Evolutionary conservation across 2,888 invertebrate genomes (phyloP).

Genomic region (Synanthedon vespiformis): DNA sequence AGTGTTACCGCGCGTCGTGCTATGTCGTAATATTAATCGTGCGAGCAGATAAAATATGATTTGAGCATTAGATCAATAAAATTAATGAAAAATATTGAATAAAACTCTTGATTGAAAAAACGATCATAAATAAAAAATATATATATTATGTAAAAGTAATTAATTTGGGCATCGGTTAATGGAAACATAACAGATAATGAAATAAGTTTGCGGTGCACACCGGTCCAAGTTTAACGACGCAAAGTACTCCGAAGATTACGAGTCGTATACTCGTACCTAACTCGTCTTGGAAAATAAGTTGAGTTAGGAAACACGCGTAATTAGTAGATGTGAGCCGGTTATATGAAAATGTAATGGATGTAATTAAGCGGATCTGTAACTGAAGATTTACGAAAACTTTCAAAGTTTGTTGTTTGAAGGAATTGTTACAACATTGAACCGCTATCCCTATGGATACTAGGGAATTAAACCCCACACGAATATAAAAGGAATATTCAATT

Average conservation of each 20-base stretch:
- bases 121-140: neutral
- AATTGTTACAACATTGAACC: no score
- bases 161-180: neutral
- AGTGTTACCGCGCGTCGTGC: no score
- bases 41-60: no score
- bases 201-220: slow-evolving; percentile 1
- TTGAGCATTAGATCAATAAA: no score
- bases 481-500: no score
- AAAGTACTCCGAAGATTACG: slow-evolving; percentile 2
- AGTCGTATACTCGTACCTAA: neutral
- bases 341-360: neutral
- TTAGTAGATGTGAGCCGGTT: neutral
- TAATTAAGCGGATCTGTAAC: neutral
- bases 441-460: no score
- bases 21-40: no score
- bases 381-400: neutral
- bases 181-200: neutral
- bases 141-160: neutral
- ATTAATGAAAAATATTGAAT: no score
- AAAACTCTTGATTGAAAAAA: no score
- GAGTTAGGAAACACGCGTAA: neutral
- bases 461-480: no score
- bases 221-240: slow-evolving; percentile 1
- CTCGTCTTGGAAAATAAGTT: slow-evolving; percentile 3
- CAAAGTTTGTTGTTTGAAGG: neutral